Base-by-base conservation (phyloP, 2,113 vertebrate species). In the Phycodurus eques region DNA sequence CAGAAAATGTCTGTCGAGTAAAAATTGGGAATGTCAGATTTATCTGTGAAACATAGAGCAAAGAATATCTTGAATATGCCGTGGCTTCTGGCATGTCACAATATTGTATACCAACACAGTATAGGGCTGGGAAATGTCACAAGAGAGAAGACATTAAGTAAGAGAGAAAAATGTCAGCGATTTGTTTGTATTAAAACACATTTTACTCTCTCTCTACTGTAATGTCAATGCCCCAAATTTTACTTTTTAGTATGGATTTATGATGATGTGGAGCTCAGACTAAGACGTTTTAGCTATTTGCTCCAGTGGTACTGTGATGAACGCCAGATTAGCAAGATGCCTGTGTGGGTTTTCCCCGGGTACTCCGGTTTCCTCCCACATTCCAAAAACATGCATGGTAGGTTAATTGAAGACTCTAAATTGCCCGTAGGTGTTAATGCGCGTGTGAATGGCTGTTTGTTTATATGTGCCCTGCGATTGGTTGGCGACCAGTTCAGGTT, bases 251-350 rank as follows among this genome's bases (percentile, higher is more conserved):
- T 22, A 44, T 46, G n/a, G 42, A 46, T 46, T 65, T 65, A 20
- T 65, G 42, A 39, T 22, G 20, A 44, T 65, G 39, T 8, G 12
- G 61, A 61, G 59, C 33, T 35, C 56, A 59, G 22, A 31, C 22
- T 27, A 5, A 15, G 13, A 60, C 27, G 2, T 39, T 74, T 63
- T 54, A 70, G 56, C 72, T 69, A 63, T 66, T 31, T 56, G 72
- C 73, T 42, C 68, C 75, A 57, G 12, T 44, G 69, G 46, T 42
- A 49, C 68, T 68, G 39, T 83, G 86, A 88, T 67, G 71, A 75
- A 68, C 76, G 74, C 72, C 76, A 74, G 84, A 90, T 89, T 87
- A 87, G 68, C 71, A 73, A 82, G 81, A 84, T 71, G 84, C 88
- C 85, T 90, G 87, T 88, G 72, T 39, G 35, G 6, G 35, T 39